These are phyloP conservation scores for Musca vetustissima DNA, from an alignment of 1,140 invertebrate species.

Conservation along the genomic window DNA sequence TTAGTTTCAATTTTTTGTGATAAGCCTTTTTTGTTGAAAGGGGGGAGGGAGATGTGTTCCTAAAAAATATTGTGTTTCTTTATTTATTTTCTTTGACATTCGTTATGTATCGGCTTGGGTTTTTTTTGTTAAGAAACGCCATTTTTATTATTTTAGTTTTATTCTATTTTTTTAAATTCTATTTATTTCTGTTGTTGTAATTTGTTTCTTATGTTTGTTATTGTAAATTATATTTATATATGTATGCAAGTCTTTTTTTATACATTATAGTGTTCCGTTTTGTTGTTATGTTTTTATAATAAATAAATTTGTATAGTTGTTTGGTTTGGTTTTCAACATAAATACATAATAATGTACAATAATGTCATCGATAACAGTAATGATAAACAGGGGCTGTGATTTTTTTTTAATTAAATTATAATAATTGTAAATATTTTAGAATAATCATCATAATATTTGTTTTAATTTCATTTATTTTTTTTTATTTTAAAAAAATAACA, in stretches of 20 bases:
- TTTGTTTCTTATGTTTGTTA: background rate
- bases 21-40: slow-evolving; percentile 1
- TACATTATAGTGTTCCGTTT: slow-evolving; percentile 9
- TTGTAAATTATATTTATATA: slow-evolving; percentile 49
- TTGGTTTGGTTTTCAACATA: background rate
- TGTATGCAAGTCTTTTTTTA: slow-evolving; percentile 47
- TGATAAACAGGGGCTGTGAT: background rate
- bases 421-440: background rate
- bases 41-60: background rate
- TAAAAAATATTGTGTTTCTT: background rate
- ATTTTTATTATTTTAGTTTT: no score
- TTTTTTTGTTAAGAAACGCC: background rate
- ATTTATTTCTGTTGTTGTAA: background rate
- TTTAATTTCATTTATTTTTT: no score
- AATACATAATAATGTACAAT: slow-evolving; percentile 1
- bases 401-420: background rate
- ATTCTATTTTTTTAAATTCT: background rate
- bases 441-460: background rate
- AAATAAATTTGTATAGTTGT: slow-evolving; percentile 6
- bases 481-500: no score
- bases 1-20: background rate
- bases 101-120: background rate
- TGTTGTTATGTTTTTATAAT: background rate
- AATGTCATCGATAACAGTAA: background rate
- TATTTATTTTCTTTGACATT: background rate